Evolutionary conservation across 2,888 invertebrate genomes (phyloP).

Genomic region (Ochropacha duplaris): DNA sequence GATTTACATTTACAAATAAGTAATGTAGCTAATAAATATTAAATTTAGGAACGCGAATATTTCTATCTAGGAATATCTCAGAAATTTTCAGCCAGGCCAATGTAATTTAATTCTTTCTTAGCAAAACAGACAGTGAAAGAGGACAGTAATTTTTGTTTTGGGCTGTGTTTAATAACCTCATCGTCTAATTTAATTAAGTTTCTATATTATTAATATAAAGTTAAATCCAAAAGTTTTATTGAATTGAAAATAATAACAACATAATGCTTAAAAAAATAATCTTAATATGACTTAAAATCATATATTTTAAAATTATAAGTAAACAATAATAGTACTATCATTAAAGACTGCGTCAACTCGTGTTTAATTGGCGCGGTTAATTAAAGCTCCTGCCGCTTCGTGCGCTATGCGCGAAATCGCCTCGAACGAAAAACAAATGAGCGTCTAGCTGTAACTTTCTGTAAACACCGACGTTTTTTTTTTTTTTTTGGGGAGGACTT

Average conservation of each 20-base stretch:
- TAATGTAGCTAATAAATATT: background rate
- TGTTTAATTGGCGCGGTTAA: slow-evolving; percentile 29
- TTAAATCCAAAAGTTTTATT: too few species aligned
- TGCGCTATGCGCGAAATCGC: slow-evolving; percentile 17
- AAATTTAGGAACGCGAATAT: background rate
- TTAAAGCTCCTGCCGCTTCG: slow-evolving; percentile 20
- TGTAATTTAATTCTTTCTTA: background rate
- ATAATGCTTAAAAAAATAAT: too few species aligned
- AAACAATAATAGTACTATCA: background rate
- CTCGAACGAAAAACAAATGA: slow-evolving; percentile 15
- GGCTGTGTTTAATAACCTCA: too few species aligned
- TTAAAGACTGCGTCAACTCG: slow-evolving; percentile 23
- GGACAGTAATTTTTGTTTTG: too few species aligned
- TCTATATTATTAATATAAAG: too few species aligned
- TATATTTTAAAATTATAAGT: too few species aligned
- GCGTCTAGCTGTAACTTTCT: slow-evolving; percentile 13
- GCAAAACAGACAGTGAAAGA: too few species aligned
- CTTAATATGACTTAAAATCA: too few species aligned
- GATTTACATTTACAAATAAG: background rate
- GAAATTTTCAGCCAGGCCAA: background rate
- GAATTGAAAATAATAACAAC: too few species aligned
- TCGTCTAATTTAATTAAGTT: too few species aligned
- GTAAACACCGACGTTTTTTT: slow-evolving; percentile 8
- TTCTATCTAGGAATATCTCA: background rate
- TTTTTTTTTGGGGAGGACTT: too few species aligned